Conservation (phyloP, 2,797 vertebrate species). For the Antennarius maculatus region DNA sequence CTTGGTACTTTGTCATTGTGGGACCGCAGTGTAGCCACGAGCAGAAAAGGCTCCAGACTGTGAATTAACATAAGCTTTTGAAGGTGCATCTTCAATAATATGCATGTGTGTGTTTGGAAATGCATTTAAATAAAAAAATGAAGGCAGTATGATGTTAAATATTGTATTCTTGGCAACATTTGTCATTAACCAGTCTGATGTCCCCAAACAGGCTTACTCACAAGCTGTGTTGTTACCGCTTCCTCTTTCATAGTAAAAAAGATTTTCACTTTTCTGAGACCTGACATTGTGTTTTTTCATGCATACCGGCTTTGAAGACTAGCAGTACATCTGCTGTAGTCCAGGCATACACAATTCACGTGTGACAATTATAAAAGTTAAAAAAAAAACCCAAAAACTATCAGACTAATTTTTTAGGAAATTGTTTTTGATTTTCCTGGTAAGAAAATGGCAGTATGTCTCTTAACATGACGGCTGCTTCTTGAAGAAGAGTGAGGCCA, state of each 20-base stretch:
- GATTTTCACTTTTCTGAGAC: too few relatives aligned
- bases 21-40: conserved; percentile 59
- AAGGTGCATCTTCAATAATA: conserved; percentile 27
- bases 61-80: conserved; percentile 55
- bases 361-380: neutral
- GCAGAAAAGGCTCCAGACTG: conserved; percentile 54
- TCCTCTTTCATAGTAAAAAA: conserved; percentile 4
- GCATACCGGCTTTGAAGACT: neutral
- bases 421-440: conserved; percentile 20
- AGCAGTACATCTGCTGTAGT: too few relatives aligned
- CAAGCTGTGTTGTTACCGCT: conserved; percentile 1
- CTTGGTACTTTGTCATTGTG: conserved; percentile 64
- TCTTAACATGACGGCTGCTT: conserved; percentile 38
- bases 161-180: conserved; percentile 35
- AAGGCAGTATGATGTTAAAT: conserved; percentile 11
- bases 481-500: neutral
- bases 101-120: conserved; percentile 12
- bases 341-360: conserved; percentile 24
- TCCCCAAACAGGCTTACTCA: conserved; percentile 38
- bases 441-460: conserved; percentile 28
- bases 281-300: conserved; percentile 1
- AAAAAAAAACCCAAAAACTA: conserved; percentile 8
- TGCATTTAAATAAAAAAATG: conserved; percentile 17
- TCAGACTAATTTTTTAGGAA: conserved; percentile 1
- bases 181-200: conserved; percentile 39